Percentiles rank a stretch among this genome's conserved stretches.
These are phyloP conservation scores for Fukomys damarensis DNA, from an alignment of 2,113 vertebrate genomes.

Conservation along the genomic window DNA sequence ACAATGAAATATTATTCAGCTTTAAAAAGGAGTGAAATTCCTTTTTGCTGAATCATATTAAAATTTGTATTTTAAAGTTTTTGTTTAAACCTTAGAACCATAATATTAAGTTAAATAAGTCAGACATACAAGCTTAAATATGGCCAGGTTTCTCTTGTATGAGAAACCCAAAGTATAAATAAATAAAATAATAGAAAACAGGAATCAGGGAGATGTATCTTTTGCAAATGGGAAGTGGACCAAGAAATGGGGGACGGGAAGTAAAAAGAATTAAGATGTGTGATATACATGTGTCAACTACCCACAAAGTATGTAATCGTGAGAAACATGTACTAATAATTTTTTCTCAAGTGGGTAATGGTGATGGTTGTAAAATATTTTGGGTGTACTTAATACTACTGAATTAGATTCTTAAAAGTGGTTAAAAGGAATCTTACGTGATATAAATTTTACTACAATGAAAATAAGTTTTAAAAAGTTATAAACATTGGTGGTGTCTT, in stretches of 20 bases:
- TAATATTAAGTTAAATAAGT: background rate
- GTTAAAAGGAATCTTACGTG: background rate
- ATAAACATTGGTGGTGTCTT: background rate
- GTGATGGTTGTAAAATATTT: background rate
- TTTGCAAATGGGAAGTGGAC: background rate
- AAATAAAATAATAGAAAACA: background rate
- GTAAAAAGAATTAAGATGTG: background rate
- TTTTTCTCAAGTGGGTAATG: background rate
- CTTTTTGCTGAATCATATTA: background rate
- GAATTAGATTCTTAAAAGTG: background rate
- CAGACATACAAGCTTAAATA: background rate
- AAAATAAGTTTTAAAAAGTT: constrained; percentile 16
- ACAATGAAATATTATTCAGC: background rate
- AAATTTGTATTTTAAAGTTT: constrained; percentile 2
- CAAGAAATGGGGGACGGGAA: background rate
- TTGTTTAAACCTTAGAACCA: background rate
- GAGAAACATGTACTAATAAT: background rate
- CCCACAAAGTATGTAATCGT: background rate
- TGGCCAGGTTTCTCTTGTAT: background rate
- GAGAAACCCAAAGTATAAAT: background rate
- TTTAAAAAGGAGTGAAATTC: background rate
- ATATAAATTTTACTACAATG: background rate
- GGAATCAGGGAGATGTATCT: background rate
- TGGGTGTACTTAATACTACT: background rate
- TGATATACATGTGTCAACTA: background rate